Conservation (phyloP, 1,140 invertebrate species). For the Eciton burchellii region DNA sequence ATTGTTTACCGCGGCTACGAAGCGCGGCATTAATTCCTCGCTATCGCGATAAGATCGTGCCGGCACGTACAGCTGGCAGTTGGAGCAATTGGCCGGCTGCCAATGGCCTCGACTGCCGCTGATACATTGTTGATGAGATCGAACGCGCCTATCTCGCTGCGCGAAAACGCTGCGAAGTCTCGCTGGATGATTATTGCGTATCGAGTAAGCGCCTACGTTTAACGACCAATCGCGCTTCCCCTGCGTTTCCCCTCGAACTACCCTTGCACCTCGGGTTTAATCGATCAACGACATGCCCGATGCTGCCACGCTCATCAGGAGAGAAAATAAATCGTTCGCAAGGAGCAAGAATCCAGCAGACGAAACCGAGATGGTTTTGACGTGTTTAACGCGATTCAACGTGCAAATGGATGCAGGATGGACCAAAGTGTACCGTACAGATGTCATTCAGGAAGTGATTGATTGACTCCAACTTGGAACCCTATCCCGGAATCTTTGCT, state of each 20-base stretch:
- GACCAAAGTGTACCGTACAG: too few species aligned
- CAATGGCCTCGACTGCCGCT: conserved; percentile 65
- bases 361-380: neutral
- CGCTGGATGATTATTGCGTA: conserved; percentile 14
- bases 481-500: neutral
- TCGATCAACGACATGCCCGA: neutral
- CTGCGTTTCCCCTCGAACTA: neutral
- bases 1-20: conserved; percentile 62
- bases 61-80: conserved; percentile 41
- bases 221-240: neutral
- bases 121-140: conserved; percentile 61
- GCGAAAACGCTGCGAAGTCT: neutral
- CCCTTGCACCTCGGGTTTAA: neutral
- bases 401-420: too few species aligned
- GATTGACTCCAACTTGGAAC: too few species aligned
- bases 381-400: too few species aligned
- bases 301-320: too few species aligned
- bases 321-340: neutral
- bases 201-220: neutral
- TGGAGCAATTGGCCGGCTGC: conserved; percentile 74
- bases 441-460: too few species aligned
- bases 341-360: neutral
- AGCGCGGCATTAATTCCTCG: conserved; percentile 64
- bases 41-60: conserved; percentile 69
- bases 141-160: conserved; percentile 42